Evolutionary conservation across 2,113 vertebrate genomes (phyloP).

Genomic region (Hymenochirus boettgeri): DNA sequence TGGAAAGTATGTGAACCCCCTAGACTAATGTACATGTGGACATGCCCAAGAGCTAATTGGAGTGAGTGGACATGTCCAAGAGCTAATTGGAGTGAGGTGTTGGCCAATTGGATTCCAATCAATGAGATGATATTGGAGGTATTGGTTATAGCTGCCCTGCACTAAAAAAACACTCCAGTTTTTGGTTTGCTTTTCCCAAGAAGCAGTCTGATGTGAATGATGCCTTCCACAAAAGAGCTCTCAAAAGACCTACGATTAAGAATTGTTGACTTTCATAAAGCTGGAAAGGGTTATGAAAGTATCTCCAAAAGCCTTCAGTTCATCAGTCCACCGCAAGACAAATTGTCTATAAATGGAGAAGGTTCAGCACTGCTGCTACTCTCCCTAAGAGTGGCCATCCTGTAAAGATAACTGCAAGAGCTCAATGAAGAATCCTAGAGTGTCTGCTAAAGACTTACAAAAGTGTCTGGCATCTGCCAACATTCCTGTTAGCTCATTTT

Average conservation of each 20-base stretch:
- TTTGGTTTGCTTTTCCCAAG: no score
- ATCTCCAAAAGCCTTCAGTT: constrained; percentile 6
- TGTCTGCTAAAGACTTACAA: constrained; percentile 5
- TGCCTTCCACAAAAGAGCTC: constrained; percentile 1
- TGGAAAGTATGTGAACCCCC: no score
- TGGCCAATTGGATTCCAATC: no score
- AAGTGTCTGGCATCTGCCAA: not conserved
- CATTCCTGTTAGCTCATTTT: not conserved
- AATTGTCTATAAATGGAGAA: constrained; percentile 2
- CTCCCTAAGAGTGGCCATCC: not conserved
- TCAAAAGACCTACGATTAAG: constrained; percentile 10
- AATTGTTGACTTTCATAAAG: constrained; percentile 17
- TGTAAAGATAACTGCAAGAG: not conserved
- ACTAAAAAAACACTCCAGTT: no score
- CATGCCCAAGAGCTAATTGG: no score
- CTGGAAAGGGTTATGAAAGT: constrained; percentile 11
- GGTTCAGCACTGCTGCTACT: not conserved
- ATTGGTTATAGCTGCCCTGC: no score
- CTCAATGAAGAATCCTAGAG: not conserved
- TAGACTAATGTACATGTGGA: no score
- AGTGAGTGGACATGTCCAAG: no score
- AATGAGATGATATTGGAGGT: no score
- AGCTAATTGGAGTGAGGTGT: no score
- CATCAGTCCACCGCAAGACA: not conserved
- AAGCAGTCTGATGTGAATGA: constrained; percentile 4